Percentiles rank a stretch among this genome's conserved stretches.
These are phyloP conservation scores for Chinchilla lanigera DNA, from an alignment of 2,113 vertebrate genomes.

Conservation along the genomic window DNA sequence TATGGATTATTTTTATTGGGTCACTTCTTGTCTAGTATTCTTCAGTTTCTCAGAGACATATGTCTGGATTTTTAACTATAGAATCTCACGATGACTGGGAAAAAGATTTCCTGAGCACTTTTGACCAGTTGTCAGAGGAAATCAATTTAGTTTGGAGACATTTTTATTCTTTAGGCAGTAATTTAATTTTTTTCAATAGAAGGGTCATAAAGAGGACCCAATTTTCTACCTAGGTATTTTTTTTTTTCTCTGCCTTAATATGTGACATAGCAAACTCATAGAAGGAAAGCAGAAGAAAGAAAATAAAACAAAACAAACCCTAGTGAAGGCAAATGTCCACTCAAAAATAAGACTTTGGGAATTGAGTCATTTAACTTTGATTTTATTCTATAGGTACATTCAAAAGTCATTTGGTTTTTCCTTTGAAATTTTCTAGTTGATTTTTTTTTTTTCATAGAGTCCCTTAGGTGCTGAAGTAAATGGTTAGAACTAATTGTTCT, in stretches of 20 bases:
- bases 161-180: neutral
- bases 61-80: slow-evolving; percentile 24
- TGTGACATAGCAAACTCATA: neutral
- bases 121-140: slow-evolving; percentile 8
- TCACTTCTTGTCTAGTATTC: neutral
- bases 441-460: neutral
- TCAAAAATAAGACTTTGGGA: neutral
- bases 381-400: slow-evolving; percentile 33
- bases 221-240: slow-evolving; percentile 23
- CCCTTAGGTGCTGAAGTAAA: slow-evolving; percentile 53
- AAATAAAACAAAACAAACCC: neutral
- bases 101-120: neutral
- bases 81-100: neutral
- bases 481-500: slow-evolving; percentile 18
- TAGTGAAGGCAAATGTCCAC: neutral
- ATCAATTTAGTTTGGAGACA: neutral
- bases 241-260: slow-evolving; percentile 17
- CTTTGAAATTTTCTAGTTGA: neutral
- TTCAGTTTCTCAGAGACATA: slow-evolving; percentile 4
- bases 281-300: neutral
- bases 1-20: neutral
- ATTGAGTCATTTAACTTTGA: neutral
- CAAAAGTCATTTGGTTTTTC: slow-evolving; percentile 41
- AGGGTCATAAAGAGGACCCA: neutral
- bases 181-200: neutral